Evolutionary conservation across 2,888 invertebrate species (phyloP).

Genomic region (Agriopis marginaria): DNA sequence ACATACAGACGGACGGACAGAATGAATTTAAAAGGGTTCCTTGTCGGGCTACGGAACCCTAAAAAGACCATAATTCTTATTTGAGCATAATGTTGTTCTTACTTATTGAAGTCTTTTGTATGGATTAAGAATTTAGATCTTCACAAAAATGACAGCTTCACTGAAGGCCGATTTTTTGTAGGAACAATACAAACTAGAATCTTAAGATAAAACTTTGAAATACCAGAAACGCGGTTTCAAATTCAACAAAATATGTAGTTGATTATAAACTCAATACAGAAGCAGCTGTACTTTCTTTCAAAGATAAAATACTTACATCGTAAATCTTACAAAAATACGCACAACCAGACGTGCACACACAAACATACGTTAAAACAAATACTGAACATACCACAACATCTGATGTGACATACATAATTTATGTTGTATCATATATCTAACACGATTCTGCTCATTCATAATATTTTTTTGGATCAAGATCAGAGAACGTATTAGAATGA

Average conservation of each 20-base stretch:
- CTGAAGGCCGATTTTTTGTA: too few species aligned
- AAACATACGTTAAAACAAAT: constrained; percentile 48
- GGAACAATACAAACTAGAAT: too few species aligned
- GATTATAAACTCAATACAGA: constrained; percentile 32
- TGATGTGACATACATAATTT: constrained; percentile 48
- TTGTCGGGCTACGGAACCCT: too few species aligned
- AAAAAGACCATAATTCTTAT: too few species aligned
- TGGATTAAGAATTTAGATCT: too few species aligned
- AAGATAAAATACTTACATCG: constrained; percentile 47
- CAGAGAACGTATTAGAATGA: constrained; percentile 42
- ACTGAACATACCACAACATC: constrained; percentile 44
- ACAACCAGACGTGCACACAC: constrained; percentile 41
- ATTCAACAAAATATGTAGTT: constrained; percentile 17
- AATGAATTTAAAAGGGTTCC: too few species aligned
- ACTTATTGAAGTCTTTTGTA: too few species aligned
- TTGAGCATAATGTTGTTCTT: too few species aligned
- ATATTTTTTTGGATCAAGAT: constrained; percentile 51
- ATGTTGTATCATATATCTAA: constrained; percentile 45
- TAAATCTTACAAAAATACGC: constrained; percentile 50
- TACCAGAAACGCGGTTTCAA: constrained; percentile 6
- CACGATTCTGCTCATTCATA: constrained; percentile 37
- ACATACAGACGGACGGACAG: too few species aligned
- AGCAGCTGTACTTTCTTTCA: constrained; percentile 41
- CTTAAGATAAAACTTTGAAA: background rate
- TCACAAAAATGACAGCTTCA: too few species aligned